phyloP scores from a whole-genome alignment of 2,113 vertebrate genomes.

The Tringa solitaria region DNA sequence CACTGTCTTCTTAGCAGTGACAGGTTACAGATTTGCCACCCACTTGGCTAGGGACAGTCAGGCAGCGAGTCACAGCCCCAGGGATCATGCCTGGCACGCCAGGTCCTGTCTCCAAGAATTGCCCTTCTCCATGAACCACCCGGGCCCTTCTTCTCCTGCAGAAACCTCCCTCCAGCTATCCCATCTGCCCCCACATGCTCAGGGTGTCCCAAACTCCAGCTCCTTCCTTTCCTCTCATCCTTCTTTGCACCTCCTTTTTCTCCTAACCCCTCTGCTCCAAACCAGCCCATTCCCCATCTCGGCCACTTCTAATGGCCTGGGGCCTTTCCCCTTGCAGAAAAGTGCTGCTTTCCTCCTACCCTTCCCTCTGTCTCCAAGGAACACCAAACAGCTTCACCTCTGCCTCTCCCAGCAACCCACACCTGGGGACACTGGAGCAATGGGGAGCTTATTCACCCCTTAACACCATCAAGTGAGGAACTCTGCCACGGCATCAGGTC shows the following conservation, averaged over 20 bases:
- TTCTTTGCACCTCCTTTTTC: neutral
- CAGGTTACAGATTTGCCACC: neutral
- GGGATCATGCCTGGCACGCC: neutral
- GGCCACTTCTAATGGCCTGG: neutral
- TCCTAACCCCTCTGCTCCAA: neutral
- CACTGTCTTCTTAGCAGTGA: neutral
- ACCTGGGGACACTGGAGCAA: neutral
- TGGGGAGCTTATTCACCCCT: neutral
- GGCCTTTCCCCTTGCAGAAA: neutral
- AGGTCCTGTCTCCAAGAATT: neutral
- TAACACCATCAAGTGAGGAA: neutral
- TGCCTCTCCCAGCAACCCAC: neutral
- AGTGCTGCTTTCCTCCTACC: neutral
- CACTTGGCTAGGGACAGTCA: neutral
- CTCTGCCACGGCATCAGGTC: neutral
- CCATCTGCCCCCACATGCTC: neutral
- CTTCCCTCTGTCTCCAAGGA: neutral
- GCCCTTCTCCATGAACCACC: neutral
- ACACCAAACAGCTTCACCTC: neutral
- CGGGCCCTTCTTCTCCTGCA: neutral
- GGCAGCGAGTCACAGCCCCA: neutral
- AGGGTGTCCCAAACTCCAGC: neutral
- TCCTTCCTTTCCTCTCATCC: neutral
- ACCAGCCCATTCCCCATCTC: neutral
- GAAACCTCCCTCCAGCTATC: neutral